Conservation (phyloP, 1,140 invertebrate species). For the Onthophagus taurus region DNA sequence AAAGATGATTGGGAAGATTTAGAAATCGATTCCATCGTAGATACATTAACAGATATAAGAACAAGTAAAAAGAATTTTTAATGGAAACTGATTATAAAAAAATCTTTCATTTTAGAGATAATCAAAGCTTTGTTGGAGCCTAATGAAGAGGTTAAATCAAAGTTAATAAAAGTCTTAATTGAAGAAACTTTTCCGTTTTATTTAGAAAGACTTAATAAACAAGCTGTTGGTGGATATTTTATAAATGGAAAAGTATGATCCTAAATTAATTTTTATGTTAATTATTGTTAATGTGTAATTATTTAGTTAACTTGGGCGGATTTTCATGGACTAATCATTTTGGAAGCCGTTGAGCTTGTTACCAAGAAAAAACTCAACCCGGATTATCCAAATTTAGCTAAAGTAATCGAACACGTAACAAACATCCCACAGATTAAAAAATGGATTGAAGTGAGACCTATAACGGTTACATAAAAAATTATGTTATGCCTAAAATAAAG, state of each 20-base stretch:
- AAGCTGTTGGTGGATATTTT: too few relatives aligned
- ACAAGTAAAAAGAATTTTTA: constrained; percentile 15
- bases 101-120: background rate
- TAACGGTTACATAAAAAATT: too few relatives aligned
- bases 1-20: constrained; percentile 53
- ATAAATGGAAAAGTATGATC: constrained; percentile 46
- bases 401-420: constrained; percentile 46
- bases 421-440: too few relatives aligned
- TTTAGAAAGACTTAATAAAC: constrained; percentile 46
- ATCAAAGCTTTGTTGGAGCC: background rate
- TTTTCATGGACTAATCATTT: constrained; percentile 50
- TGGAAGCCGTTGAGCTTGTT: constrained; percentile 53
- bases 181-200: constrained; percentile 47
- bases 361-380: constrained; percentile 42
- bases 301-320: constrained; percentile 56
- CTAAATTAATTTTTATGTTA: constrained; percentile 43
- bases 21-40: constrained; percentile 51
- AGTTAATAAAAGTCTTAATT: constrained; percentile 35
- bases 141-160: constrained; percentile 34
- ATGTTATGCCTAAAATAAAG: too few relatives aligned
- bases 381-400: constrained; percentile 48
- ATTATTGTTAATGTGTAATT: background rate
- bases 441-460: too few relatives aligned
- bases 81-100: background rate
- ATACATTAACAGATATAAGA: constrained; percentile 46